Percentiles rank a stretch among this genome's conserved stretches.
Evolutionary conservation across 2,113 vertebrate species (phyloP).

Genomic region (Oryzias curvinotus): DNA sequence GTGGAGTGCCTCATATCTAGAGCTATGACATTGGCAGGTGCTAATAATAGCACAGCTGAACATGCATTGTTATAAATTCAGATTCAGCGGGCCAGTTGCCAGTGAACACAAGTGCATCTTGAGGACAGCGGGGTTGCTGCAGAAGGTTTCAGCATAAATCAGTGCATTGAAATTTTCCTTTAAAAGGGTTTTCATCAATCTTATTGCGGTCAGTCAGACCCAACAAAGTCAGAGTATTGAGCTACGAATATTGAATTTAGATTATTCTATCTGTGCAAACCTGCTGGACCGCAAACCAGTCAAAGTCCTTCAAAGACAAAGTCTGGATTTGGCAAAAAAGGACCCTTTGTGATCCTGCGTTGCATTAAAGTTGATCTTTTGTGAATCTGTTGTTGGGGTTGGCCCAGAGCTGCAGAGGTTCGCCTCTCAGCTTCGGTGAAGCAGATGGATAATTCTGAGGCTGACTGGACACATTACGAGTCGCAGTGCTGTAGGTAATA

Average conservation of each 20-base stretch:
- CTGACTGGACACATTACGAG: conserved; percentile 30
- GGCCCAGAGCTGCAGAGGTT: neutral
- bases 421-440: conserved; percentile 19
- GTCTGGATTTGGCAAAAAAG: neutral
- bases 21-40: conserved; percentile 5
- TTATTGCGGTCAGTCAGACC: conserved; percentile 12
- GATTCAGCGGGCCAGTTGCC: conserved; percentile 50
- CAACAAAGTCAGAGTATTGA: no score
- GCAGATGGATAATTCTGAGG: conserved; percentile 21
- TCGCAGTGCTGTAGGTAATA: conserved; percentile 30
- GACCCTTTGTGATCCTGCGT: neutral
- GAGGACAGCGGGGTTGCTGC: conserved; percentile 34
- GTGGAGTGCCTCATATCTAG: neutral
- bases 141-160: conserved; percentile 37
- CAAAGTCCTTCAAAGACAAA: neutral
- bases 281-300: neutral
- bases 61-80: conserved; percentile 38
- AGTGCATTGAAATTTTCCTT: conserved; percentile 41
- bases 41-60: conserved; percentile 19
- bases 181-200: conserved; percentile 17
- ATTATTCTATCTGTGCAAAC: neutral
- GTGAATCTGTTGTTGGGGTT: conserved; percentile 4
- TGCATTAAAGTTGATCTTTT: neutral
- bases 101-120: conserved; percentile 39
- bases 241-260: no score